Evolutionary conservation across 2,113 vertebrate genomes (phyloP).

Genomic region (Stegastes partitus): DNA sequence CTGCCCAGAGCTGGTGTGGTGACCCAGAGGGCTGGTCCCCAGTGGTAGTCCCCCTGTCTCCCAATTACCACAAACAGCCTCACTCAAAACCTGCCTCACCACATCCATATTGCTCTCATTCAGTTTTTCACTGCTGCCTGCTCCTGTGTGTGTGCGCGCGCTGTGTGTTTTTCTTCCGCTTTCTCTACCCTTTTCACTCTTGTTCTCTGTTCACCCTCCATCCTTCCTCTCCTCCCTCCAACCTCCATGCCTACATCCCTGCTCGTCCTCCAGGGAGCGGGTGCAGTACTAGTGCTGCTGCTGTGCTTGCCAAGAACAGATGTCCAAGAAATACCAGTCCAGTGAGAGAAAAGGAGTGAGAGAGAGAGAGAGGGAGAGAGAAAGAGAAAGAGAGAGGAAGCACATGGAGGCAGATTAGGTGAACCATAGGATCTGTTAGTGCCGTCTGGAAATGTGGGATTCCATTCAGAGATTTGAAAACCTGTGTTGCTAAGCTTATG

Average conservation of each 20-base stretch:
- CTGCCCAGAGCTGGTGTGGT: conserved; percentile 63
- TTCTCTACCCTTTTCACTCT: conserved; percentile 52
- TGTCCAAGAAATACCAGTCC: conserved; percentile 84
- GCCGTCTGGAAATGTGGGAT: conserved; percentile 78
- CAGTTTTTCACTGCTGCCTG: conserved; percentile 52
- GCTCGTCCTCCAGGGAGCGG: conserved; percentile 68
- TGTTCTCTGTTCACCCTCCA: conserved; percentile 57
- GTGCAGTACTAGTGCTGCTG: conserved; percentile 67
- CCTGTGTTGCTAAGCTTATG: conserved; percentile 74
- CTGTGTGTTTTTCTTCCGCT: conserved; percentile 23
- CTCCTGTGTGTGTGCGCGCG: conserved; percentile 30
- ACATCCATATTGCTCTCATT: conserved; percentile 66
- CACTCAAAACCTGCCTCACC: conserved; percentile 56
- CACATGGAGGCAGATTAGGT: conserved; percentile 81
- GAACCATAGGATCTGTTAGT: conserved; percentile 75
- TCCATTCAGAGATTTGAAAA: conserved; percentile 74
- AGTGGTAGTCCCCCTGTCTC: conserved; percentile 66
- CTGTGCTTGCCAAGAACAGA: conserved; percentile 83
- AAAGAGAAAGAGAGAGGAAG: conserved; percentile 63
- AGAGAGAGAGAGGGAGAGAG: conserved; percentile 39
- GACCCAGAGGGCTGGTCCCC: conserved; percentile 74
- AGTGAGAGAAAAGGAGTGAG: conserved; percentile 67
- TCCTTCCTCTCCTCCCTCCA: conserved; percentile 38
- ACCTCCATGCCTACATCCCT: conserved; percentile 70
- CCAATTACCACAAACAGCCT: conserved; percentile 75